Evolutionary conservation across 2,113 vertebrate genomes (phyloP).

Genomic region (Rhagologus leucostigma): DNA sequence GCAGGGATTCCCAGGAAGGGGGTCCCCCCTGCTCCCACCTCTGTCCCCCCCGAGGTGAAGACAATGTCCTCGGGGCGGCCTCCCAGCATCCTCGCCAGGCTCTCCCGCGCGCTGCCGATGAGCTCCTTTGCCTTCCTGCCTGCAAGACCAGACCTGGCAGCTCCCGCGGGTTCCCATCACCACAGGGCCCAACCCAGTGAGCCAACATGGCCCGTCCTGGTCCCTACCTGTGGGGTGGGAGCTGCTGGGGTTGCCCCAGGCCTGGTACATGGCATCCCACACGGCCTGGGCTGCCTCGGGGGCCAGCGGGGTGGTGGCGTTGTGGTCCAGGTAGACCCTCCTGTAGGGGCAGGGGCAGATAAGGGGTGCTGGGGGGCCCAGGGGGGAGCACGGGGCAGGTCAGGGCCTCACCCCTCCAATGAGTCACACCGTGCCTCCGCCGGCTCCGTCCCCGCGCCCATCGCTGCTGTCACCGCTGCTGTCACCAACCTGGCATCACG

Average conservation of each 20-base stretch:
- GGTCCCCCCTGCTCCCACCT: slow-evolving; percentile 70
- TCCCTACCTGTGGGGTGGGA: slow-evolving; percentile 80
- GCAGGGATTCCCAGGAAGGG: neutral
- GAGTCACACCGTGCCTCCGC: neutral
- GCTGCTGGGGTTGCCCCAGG: slow-evolving; percentile 97
- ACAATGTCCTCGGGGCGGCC: slow-evolving; percentile 82
- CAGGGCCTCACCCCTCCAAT: neutral
- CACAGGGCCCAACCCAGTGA: rapidly evolving
- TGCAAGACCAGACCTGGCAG: neutral
- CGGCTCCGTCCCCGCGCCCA: neutral
- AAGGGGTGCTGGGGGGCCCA: neutral
- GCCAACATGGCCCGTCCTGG: rapidly evolving
- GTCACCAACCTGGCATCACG: neutral
- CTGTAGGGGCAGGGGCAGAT: neutral
- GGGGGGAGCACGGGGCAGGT: rapidly evolving
- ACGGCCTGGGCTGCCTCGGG: slow-evolving; percentile 77
- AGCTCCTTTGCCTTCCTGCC: slow-evolving; percentile 85
- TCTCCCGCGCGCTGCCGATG: slow-evolving; percentile 78
- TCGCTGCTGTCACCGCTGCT: neutral
- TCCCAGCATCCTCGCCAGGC: slow-evolving; percentile 84
- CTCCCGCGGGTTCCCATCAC: rapidly evolving
- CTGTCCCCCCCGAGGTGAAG: slow-evolving; percentile 93
- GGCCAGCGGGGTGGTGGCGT: slow-evolving; percentile 89
- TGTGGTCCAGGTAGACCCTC: slow-evolving; percentile 92
- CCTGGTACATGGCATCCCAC: slow-evolving; percentile 79